Percentiles rank a stretch among this genome's conserved stretches.
Conservation (phyloP, 1,140 invertebrate genomes). For the Riptortus pedestris region DNA sequence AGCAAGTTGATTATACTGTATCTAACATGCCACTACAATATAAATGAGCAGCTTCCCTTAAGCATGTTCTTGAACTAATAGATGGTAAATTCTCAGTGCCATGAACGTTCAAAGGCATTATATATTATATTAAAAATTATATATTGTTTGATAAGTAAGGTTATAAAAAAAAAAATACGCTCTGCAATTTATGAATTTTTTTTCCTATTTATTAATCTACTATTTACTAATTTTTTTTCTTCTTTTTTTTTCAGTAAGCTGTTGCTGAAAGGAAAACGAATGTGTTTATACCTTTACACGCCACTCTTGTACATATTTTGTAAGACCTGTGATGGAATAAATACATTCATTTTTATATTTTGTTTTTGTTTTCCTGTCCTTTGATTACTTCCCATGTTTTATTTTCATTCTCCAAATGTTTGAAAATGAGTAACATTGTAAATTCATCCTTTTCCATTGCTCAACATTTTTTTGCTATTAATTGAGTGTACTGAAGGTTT, state of each 20-base stretch:
- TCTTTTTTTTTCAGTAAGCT: constrained; percentile 24
- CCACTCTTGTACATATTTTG: constrained; percentile 20
- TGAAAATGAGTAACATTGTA: not conserved
- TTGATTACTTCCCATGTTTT: not conserved
- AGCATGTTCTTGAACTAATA: too few relatives aligned
- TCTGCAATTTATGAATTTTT: not conserved
- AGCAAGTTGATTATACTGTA: too few relatives aligned
- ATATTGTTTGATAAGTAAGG: too few relatives aligned
- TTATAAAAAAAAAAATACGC: too few relatives aligned
- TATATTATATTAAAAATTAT: too few relatives aligned
- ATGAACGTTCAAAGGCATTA: too few relatives aligned
- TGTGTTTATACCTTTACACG: constrained; percentile 21
- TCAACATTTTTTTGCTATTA: not conserved
- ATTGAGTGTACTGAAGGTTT: too few relatives aligned
- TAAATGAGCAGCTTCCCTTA: too few relatives aligned
- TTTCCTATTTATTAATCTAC: not conserved
- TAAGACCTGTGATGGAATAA: constrained; percentile 26
- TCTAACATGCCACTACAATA: too few relatives aligned
- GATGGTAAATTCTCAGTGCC: too few relatives aligned
- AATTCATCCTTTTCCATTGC: not conserved
- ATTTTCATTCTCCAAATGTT: not conserved
- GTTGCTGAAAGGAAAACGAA: not conserved
- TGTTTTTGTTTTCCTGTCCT: not conserved
- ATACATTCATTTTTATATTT: constrained; percentile 21
- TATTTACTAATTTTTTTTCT: not conserved